Conservation (phyloP, 2,888 invertebrate genomes). For the Anoplius nigerrimus region DNA sequence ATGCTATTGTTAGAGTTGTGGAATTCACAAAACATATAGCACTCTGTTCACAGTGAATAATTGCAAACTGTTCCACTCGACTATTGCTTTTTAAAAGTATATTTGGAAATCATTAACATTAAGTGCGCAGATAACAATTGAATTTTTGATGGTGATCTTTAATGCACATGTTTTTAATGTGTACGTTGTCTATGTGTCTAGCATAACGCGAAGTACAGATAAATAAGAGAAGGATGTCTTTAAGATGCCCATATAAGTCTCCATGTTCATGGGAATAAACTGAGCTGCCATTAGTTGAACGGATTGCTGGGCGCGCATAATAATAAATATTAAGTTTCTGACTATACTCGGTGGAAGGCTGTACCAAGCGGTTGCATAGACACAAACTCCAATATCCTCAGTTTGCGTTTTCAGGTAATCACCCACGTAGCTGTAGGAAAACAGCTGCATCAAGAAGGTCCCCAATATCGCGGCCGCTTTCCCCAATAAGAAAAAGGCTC, state of each 20-base stretch:
- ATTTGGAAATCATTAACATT: too few relatives aligned
- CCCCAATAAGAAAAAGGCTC: neutral
- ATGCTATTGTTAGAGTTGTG: too few relatives aligned
- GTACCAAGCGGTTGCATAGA: constrained; percentile 15
- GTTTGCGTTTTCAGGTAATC: constrained; percentile 6
- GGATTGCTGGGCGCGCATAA: constrained; percentile 10
- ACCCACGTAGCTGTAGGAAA: neutral
- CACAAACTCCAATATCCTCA: neutral
- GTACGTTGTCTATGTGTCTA: neutral
- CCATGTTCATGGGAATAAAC: constrained; percentile 16
- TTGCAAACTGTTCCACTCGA: too few relatives aligned
- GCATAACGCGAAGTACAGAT: constrained; percentile 25
- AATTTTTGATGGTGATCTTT: too few relatives aligned
- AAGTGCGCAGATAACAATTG: too few relatives aligned
- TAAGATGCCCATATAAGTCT: constrained; percentile 20
- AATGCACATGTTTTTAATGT: too few relatives aligned
- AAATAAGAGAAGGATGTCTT: constrained; percentile 24
- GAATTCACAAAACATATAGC: too few relatives aligned
- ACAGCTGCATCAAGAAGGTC: neutral
- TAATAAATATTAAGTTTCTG: constrained; percentile 14
- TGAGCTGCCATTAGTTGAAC: constrained; percentile 11
- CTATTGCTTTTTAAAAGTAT: too few relatives aligned
- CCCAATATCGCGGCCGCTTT: neutral
- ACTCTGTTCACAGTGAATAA: too few relatives aligned
- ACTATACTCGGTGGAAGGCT: neutral